Evolutionary conservation across 2,888 invertebrate genomes (phyloP), one percentile per base, ranked within the genome.

Genomic region (Muscina levida): DNA sequence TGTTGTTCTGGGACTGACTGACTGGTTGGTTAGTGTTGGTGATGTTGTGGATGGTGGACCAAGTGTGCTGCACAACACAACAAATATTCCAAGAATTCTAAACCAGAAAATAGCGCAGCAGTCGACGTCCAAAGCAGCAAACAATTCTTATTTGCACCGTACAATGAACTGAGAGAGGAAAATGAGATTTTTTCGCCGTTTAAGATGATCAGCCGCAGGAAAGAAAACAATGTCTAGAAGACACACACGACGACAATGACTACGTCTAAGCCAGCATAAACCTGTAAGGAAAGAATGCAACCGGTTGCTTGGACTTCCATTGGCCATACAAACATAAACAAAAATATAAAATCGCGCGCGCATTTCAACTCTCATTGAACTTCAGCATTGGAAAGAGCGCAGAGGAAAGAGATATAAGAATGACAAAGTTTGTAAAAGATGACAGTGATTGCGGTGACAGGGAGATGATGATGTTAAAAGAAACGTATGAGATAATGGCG

Each of bases 31-130:
- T 31, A 3, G 31, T 3, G 31, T 8, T 31, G 44, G n/a, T 11
- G 44, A 2, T 44, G 44, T 13, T 44, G n/a, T n/a, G n/a, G n/a
- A n/a, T n/a, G n/a, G n/a, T n/a, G n/a, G n/a, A n/a, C n/a, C n/a
- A n/a, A n/a, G n/a, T n/a, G n/a, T n/a, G 11, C 13, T 44, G 44
- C n/a, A n/a, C 4, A n/a, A 13, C 74, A 75, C 39, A 75, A 31
- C 31, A 75, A 73, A 77, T 31, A 77, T 80, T 80, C 77, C 57
- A 73, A 80, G 80, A 80, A 80, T 80, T 80, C 77, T 73, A 71
- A 80, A 80, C 77, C 72, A 73, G 77, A 77, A 57, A 57, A 77
- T 72, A 53, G 4, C 31, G 31, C 31, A 31, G 3, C 31, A 31
- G 31, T 31, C 31, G 8, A n/a, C n/a, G n/a, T n/a, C 31, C 3